Conservation (phyloP, 2,888 invertebrate genomes). For the Phaonia tiefii region DNA sequence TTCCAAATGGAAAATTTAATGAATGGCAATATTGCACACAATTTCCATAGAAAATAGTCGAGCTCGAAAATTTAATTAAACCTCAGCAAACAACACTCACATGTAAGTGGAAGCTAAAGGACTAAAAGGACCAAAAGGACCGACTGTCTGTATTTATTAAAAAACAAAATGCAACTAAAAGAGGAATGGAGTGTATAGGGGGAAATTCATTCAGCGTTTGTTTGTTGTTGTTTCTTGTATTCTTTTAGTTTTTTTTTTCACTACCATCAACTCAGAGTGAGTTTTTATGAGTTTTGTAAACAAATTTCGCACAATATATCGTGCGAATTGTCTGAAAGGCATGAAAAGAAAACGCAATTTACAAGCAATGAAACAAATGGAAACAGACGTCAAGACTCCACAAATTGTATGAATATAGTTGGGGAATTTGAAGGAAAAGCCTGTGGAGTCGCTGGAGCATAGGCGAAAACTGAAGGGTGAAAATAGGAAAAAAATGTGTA, state of each 20-base stretch:
- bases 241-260: background rate
- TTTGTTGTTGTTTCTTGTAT: slow-evolving; percentile 54
- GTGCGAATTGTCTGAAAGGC: slow-evolving; percentile 24
- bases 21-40: slow-evolving; percentile 23
- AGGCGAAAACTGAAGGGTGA: background rate
- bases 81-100: slow-evolving; percentile 21
- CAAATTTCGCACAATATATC: slow-evolving; percentile 66
- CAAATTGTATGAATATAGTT: background rate
- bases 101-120: too few species aligned
- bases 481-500: slow-evolving; percentile 17
- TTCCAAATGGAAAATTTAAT: slow-evolving; percentile 37
- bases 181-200: slow-evolving; percentile 21
- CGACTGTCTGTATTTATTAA: slow-evolving; percentile 60
- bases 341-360: slow-evolving; percentile 56
- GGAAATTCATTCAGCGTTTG: slow-evolving; percentile 30
- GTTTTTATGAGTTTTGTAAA: slow-evolving; percentile 65
- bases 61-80: slow-evolving; percentile 65
- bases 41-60: slow-evolving; percentile 44
- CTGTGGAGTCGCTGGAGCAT: background rate
- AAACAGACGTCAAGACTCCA: slow-evolving; percentile 3
- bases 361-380: slow-evolving; percentile 11
- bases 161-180: slow-evolving; percentile 35
- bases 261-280: slow-evolving; percentile 11
- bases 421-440: background rate
- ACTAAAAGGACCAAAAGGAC: background rate